Evolutionary conservation across 2,888 invertebrate species (phyloP).

Genomic region (Chelonus formosanus): DNA sequence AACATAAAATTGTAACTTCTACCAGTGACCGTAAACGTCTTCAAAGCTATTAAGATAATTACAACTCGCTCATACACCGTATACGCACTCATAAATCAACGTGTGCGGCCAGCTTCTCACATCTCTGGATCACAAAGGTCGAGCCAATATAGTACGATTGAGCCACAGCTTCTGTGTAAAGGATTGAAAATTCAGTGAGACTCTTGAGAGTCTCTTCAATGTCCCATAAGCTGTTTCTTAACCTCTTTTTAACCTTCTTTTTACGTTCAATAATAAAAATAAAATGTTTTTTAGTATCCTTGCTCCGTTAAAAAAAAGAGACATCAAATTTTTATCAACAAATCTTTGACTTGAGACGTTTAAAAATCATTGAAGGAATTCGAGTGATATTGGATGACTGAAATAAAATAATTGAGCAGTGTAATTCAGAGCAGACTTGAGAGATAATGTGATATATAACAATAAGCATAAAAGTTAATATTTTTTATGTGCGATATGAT

Average conservation of each 20-base stretch:
- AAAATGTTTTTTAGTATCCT: too few species aligned
- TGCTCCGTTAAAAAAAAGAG: too few species aligned
- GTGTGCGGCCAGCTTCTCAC: constrained; percentile 48
- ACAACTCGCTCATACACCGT: constrained; percentile 23
- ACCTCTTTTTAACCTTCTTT: constrained; percentile 26
- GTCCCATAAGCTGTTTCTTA: constrained; percentile 13
- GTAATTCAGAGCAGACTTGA: too few species aligned
- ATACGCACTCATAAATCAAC: constrained; percentile 37
- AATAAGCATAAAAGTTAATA: constrained; percentile 50
- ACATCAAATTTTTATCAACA: too few species aligned
- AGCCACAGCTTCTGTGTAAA: constrained; percentile 52
- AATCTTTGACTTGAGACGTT: too few species aligned
- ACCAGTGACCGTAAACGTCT: constrained; percentile 17
- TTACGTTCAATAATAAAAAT: too few species aligned
- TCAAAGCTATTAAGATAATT: constrained; percentile 28
- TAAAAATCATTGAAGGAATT: too few species aligned
- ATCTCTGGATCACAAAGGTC: constrained; percentile 53
- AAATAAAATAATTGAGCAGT: too few species aligned
- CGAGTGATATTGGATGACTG: too few species aligned
- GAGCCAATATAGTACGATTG: constrained; percentile 55
- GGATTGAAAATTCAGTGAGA: constrained; percentile 14
- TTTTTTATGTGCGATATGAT: constrained; percentile 47
- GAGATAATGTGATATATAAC: too few species aligned
- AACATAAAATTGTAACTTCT: constrained; percentile 39
- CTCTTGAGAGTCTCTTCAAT: constrained; percentile 31